Percentiles rank a stretch among this genome's conserved stretches.
phyloP scores from a whole-genome alignment of 2,797 vertebrate species.

The Mormyrus proboscirostris region DNA sequence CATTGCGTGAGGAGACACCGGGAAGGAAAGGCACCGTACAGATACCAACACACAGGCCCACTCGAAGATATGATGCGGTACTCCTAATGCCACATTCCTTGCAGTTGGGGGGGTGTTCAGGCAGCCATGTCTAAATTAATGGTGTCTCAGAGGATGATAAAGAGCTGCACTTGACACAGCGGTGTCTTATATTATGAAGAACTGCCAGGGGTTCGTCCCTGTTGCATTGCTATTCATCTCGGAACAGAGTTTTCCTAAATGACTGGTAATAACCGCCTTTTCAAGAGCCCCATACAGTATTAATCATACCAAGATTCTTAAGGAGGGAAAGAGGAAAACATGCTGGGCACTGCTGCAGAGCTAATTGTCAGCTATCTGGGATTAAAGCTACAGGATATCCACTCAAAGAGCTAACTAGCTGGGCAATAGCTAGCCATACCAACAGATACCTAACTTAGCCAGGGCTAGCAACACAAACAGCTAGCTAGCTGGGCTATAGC shows the following conservation, averaged over 20 bases:
- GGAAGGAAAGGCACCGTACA: neutral
- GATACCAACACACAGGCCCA: neutral
- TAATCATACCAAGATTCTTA: neutral
- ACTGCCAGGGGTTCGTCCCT: neutral
- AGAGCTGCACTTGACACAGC: neutral
- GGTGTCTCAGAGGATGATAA: neutral
- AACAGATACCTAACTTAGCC: neutral
- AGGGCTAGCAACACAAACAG: neutral
- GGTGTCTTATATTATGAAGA: neutral
- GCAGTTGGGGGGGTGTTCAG: neutral
- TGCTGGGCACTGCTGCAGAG: neutral
- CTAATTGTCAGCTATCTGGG: neutral
- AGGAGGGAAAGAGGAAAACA: neutral
- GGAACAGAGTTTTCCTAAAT: neutral
- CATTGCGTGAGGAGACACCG: neutral
- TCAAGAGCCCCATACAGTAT: constrained; percentile 2
- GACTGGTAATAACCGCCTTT: neutral
- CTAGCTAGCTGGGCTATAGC: neutral
- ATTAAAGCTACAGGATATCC: neutral
- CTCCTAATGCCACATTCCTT: neutral
- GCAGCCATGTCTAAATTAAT: constrained; percentile 12
- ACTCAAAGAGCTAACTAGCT: neutral
- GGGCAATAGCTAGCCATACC: neutral
- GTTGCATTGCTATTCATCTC: neutral
- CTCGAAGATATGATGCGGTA: neutral